Conservation (phyloP, 2,888 invertebrate genomes). For the Drosophila paracracens region DNA sequence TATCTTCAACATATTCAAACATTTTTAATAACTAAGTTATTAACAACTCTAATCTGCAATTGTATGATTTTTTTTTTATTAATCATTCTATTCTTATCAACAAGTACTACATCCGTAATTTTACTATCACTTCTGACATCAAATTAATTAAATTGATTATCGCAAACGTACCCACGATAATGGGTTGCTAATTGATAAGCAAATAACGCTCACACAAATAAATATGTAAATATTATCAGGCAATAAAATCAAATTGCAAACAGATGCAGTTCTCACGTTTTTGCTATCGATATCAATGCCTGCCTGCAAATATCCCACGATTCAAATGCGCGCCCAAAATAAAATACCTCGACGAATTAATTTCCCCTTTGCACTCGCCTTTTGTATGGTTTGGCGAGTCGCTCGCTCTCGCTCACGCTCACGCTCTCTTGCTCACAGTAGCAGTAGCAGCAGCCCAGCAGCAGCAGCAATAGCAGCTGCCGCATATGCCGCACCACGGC, state of each 20-base stretch:
- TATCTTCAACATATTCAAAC: neutral
- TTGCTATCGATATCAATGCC: constrained; percentile 27
- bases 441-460: constrained; percentile 52
- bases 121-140: neutral
- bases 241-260: neutral
- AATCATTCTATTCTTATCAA: neutral
- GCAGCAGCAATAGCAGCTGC: constrained; percentile 60
- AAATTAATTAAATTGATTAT: constrained; percentile 30
- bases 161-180: constrained; percentile 4
- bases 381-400: constrained; percentile 56
- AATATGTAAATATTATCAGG: neutral
- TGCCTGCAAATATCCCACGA: constrained; percentile 23
- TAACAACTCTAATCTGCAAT: neutral
- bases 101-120: neutral
- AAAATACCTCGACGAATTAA: constrained; percentile 47
- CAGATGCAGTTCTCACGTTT: neutral
- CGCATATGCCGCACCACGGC: constrained; percentile 67
- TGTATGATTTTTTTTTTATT: too few relatives aligned
- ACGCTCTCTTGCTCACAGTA: constrained; percentile 28
- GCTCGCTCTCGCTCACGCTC: constrained; percentile 34
- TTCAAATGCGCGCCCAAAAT: constrained; percentile 51
- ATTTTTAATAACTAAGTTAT: neutral
- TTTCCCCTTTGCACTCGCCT: constrained; percentile 70
- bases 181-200: constrained; percentile 3
- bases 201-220: constrained; percentile 1